Base-by-base conservation (phyloP, 2,113 vertebrate species). In the Bambusicola thoracicus region DNA sequence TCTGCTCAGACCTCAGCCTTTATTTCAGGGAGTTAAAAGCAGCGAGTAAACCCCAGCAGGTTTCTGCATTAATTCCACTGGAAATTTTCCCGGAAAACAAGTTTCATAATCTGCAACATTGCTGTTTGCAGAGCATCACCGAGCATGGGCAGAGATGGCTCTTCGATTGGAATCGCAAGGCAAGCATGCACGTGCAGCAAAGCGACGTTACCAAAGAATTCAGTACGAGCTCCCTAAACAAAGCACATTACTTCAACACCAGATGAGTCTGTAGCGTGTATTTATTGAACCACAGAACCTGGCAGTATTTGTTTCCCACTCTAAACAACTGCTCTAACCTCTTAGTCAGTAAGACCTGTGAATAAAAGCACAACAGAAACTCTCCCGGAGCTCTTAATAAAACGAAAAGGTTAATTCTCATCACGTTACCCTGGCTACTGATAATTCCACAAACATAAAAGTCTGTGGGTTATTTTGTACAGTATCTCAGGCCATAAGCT, bases 131-230 rank as follows among this genome's bases (percentile, higher is more conserved):
- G 36, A 4, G 16, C 22, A 41, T 63, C 87, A 65, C 41, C 1
- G 3, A 0, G 0, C 81, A 44, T 2, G 4, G 67, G 49, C 0
- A 0, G 48, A 20, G 11, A 62, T 2, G 6, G 22, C 18, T 91
- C 72, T 46, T 40, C 67, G 40, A 70, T 59, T 63, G 68, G 30
- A 25, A n/a, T 91, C 6, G 58, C 34, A 70, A 65, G 46, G 63
- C 38, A 72, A 48, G 56, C 0, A 16, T n/a, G 77, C 0, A 1
- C 6, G 13, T 74, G 66, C 61, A 89, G 34, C 79, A 67, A 87
- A 94, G 78, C 49, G 61, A 21, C n/a, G 53, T 46, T 83, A 53
- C 61, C 43, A 18, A 65, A 83, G 27, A 10, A 63, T 49, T 91
- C 92, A 69, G 6, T 87, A 58, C 0, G 1, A 59, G 43, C 63